phyloP scores from a whole-genome alignment of 2,113 vertebrate genomes.

The Struthidea cinerea region DNA sequence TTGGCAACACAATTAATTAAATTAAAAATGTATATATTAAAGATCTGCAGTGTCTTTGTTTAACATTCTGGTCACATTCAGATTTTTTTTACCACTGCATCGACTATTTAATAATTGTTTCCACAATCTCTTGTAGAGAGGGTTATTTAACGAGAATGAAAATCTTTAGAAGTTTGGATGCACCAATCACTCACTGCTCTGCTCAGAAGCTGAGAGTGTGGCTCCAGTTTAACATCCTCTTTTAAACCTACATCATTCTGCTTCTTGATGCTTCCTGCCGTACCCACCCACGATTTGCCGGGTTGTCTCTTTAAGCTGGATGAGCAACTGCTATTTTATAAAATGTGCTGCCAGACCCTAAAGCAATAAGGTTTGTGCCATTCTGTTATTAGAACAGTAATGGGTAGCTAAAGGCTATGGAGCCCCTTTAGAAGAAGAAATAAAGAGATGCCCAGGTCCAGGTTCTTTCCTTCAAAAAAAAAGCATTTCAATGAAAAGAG shows the following conservation, averaged over 20 bases:
- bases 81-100: neutral
- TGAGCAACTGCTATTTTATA: neutral
- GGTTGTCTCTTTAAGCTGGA: neutral
- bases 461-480: neutral
- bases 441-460: neutral
- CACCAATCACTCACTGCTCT: neutral
- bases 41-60: neutral
- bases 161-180: constrained; percentile 31
- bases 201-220: neutral
- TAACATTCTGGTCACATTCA: neutral
- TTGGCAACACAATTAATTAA: neutral
- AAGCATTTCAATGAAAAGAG: neutral
- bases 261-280: neutral
- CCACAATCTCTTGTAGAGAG: neutral
- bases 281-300: neutral
- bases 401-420: neutral
- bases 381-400: neutral
- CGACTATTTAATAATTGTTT: constrained; percentile 11
- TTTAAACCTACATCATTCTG: neutral
- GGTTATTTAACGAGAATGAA: constrained; percentile 32
- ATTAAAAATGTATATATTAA: neutral
- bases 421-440: neutral
- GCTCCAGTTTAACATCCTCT: neutral
- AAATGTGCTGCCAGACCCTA: neutral
- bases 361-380: neutral